phyloP scores from a whole-genome alignment of 2,888 invertebrate species.

The Mythimna albipuncta region DNA sequence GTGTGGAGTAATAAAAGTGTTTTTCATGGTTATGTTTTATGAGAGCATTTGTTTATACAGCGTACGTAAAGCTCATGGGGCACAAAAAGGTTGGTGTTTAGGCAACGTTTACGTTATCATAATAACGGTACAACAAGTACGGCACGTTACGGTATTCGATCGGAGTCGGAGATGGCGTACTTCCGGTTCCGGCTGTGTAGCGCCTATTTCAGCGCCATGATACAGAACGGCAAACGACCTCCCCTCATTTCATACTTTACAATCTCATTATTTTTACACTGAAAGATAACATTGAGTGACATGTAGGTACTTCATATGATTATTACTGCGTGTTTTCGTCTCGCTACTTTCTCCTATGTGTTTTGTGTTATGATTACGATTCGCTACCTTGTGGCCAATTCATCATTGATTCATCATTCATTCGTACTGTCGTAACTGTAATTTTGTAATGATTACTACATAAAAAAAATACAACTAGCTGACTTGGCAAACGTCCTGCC shows the following conservation, averaged over 20 bases:
- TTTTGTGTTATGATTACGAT: background rate
- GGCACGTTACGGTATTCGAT: conserved; percentile 66
- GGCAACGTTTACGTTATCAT: conserved; percentile 50
- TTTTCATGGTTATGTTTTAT: conserved; percentile 45
- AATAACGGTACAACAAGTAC: conserved; percentile 59
- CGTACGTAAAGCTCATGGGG: conserved; percentile 22
- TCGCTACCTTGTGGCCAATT: no score
- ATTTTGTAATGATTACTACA: no score
- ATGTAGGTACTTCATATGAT: conserved; percentile 30
- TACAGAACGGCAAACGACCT: conserved; percentile 61
- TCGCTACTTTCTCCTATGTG: conserved; percentile 2
- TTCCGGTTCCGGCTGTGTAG: conserved; percentile 71
- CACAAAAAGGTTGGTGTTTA: conserved; percentile 43
- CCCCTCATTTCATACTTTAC: conserved; percentile 65
- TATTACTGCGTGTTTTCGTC: conserved; percentile 22
- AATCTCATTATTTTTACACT: conserved; percentile 68
- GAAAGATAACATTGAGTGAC: conserved; percentile 55
- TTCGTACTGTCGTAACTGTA: background rate
- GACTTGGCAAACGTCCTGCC: no score
- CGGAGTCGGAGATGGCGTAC: conserved; percentile 71
- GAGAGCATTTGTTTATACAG: conserved; percentile 29
- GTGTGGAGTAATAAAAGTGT: conserved; percentile 47
- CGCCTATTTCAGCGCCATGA: conserved; percentile 66
- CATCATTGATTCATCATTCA: background rate
- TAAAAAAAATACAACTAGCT: no score